Conservation (phyloP, 2,888 invertebrate genomes). For the Electrophaes corylata region DNA sequence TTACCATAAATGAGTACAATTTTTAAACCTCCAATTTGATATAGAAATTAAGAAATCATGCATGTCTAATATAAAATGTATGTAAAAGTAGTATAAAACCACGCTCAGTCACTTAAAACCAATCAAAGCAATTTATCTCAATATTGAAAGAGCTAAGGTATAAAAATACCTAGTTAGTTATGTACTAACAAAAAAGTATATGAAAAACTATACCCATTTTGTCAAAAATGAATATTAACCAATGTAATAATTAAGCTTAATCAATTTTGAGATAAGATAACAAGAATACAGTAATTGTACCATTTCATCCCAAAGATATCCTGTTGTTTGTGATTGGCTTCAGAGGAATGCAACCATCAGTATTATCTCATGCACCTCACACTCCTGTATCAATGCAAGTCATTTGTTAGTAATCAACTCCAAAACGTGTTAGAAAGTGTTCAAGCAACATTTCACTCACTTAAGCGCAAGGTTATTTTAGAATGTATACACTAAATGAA, state of each 20-base stretch:
- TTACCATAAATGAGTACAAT: background rate
- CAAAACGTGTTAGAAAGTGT: conserved; percentile 22
- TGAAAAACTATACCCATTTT: too few relatives aligned
- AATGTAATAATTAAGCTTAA: conserved; percentile 34
- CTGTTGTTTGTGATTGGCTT: conserved; percentile 42
- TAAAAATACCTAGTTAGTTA: background rate
- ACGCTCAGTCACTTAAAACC: conserved; percentile 3
- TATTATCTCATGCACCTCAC: conserved; percentile 76
- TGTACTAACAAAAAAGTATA: background rate
- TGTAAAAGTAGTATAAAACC: too few relatives aligned
- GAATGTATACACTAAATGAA: conserved; percentile 21
- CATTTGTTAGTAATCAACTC: conserved; percentile 67
- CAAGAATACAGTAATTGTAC: conserved; percentile 62
- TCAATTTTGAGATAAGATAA: conserved; percentile 22
- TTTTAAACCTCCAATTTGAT: background rate
- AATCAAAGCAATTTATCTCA: conserved; percentile 17
- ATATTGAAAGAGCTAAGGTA: conserved; percentile 15
- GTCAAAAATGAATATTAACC: background rate
- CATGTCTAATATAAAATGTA: conserved; percentile 3
- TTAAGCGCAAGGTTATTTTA: conserved; percentile 30
- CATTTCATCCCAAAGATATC: conserved; percentile 80
- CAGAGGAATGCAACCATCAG: conserved; percentile 37
- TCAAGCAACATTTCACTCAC: conserved; percentile 47
- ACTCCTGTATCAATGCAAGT: conserved; percentile 78
- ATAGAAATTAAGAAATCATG: conserved; percentile 10